Evolutionary conservation across 2,888 invertebrate genomes (phyloP).

Genomic region (Macrophya alboannulata): DNA sequence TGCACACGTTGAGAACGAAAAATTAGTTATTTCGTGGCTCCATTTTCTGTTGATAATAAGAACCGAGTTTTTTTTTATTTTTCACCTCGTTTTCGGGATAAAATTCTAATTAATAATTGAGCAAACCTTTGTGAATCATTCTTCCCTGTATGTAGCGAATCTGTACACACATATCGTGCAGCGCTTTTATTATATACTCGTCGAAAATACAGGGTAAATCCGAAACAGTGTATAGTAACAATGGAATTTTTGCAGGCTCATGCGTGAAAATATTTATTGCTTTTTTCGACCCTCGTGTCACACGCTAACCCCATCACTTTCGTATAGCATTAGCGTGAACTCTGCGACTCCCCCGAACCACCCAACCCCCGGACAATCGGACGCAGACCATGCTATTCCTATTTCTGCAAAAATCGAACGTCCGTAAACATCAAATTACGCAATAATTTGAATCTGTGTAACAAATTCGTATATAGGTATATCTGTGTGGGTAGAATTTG

Average conservation of each 20-base stretch:
- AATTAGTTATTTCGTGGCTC: neutral
- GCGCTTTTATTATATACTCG: neutral
- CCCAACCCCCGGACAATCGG: slow-evolving; percentile 10
- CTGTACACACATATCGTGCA: neutral
- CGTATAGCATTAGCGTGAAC: neutral
- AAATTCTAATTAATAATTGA: neutral
- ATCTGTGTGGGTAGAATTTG: neutral
- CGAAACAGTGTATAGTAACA: neutral
- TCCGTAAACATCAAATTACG: slow-evolving; percentile 31
- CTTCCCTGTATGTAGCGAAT: neutral
- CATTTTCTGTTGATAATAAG: neutral
- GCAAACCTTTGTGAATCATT: neutral
- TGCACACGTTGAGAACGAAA: neutral
- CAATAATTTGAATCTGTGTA: neutral
- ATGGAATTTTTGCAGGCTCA: slow-evolving; percentile 35
- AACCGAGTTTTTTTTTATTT: neutral
- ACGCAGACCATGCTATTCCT: neutral
- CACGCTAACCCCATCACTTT: slow-evolving; percentile 30
- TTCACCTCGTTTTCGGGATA: too few species aligned
- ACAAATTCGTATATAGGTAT: neutral
- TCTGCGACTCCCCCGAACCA: slow-evolving; percentile 3
- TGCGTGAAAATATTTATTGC: slow-evolving; percentile 40
- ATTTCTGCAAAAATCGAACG: slow-evolving; percentile 15
- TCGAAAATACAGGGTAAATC: neutral
- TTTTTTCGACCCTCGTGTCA: slow-evolving; percentile 21